phyloP scores from a whole-genome alignment of 2,113 vertebrate genomes.

The Panthera leo region DNA sequence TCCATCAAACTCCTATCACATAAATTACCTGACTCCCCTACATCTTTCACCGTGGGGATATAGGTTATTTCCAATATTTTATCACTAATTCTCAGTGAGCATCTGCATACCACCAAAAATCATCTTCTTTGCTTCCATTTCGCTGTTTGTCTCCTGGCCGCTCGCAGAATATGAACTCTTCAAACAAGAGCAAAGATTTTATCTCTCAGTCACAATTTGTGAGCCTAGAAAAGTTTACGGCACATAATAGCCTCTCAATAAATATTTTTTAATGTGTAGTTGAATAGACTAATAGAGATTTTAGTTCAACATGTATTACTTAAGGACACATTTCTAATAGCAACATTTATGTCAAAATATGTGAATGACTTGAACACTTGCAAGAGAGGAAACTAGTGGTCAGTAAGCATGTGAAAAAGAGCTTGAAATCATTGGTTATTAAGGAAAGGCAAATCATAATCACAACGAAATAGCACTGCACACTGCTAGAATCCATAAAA shows the following conservation, averaged over 20 bases:
- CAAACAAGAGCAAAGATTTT: background rate
- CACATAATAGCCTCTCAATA: background rate
- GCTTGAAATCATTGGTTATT: background rate
- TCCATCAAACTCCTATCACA: background rate
- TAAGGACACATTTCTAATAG: background rate
- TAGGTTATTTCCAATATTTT: background rate
- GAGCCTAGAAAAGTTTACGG: background rate
- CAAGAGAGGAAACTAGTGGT: background rate
- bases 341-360: background rate
- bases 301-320: background rate
- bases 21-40: background rate
- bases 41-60: background rate
- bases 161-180: background rate
- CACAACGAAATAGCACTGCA: background rate
- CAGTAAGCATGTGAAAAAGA: background rate
- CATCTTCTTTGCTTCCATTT: background rate
- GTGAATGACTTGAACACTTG: background rate
- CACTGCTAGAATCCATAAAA: background rate
- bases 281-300: background rate
- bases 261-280: background rate
- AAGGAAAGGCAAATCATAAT: background rate
- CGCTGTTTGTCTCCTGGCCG: background rate
- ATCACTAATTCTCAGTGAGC: background rate
- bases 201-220: background rate
- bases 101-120: background rate